Evolutionary conservation across 2,888 invertebrate genomes (phyloP), one percentile per base, ranked within the genome.

Genomic region (Cecidostiba fungosa): DNA sequence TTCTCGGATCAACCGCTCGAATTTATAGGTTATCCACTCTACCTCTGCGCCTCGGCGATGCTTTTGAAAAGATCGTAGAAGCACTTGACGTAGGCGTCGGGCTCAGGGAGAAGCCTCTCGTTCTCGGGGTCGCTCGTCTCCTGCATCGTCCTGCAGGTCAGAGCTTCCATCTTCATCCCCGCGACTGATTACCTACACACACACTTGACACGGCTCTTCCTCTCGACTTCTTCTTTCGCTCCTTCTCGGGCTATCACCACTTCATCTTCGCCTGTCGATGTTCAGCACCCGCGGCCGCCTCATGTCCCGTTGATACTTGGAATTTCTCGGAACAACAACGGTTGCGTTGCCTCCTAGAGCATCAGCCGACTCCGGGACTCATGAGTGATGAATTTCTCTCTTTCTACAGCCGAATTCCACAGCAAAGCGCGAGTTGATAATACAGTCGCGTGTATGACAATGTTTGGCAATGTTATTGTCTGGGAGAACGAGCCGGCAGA

Each of bases 1-100:
- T 2, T 3, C 47, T 62, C 62, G 23, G 4, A 6, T n/a, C n/a
- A 4, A 23, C n/a, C 23, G 16, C 10, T 16, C 5, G n/a, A 59
- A 59, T 66, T 66, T 66, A 0, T 90, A 92, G 91, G 92, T 92
- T 92, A 92, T 85, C 36, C 66, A 1, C 23, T 66, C 81, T 88
- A 94, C 94, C 94, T 94, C 89, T 94, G 93, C 77, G 93, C 93
- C 88, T 94, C 94, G 86, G 93, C 93, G 87, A 93, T 90, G 88
- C 92, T 93, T 90, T 94, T 94, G 89, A 94, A 94, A 79, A 94
- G 91, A 86, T 94, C 94, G 87, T 94, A 94, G 88, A 94, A 94
- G 89, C 92, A 93, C 90, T 93, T 92, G 82, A 92, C 93, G 84
- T 94, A 93, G 88, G 92, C 92, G 50, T 93, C 93, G 74, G 94